Percentiles rank a stretch among this genome's conserved stretches.
phyloP scores from a whole-genome alignment of 1,140 invertebrate species.

The Melipona quadrifasciata region DNA sequence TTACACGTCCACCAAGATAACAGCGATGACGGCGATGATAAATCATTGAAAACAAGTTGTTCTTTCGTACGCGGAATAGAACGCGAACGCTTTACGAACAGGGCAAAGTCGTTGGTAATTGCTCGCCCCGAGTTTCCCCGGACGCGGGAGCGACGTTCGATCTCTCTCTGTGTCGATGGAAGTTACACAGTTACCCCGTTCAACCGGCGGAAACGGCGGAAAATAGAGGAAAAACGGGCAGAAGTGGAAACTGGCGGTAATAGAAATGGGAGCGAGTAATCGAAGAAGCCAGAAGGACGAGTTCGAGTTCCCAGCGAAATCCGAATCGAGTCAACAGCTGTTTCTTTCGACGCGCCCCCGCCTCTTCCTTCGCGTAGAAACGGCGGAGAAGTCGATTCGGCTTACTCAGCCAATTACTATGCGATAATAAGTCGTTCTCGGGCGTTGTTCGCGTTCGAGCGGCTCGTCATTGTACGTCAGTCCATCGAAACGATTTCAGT shows the following conservation, averaged over 20 bases:
- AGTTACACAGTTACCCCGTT: not conserved
- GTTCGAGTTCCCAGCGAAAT: not conserved
- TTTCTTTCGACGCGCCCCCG: not conserved
- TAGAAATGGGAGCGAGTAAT: not conserved
- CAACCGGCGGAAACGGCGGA: not conserved
- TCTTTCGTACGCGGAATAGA: not conserved
- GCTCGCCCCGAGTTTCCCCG: constrained; percentile 2
- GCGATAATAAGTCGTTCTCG: not conserved
- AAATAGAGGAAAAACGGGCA: not conserved
- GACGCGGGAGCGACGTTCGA: not conserved
- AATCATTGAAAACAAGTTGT: not conserved
- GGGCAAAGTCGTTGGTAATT: constrained; percentile 18
- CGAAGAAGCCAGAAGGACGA: not conserved
- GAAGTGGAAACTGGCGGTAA: not conserved
- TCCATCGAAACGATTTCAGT: not conserved
- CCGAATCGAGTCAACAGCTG: not conserved
- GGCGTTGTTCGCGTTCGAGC: not conserved
- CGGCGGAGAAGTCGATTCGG: not conserved
- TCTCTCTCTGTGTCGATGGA: not conserved
- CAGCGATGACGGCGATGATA: no score
- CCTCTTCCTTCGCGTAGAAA: no score
- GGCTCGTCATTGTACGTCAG: not conserved
- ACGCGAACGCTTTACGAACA: not conserved
- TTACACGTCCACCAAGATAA: no score
- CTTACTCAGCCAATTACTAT: not conserved